A percentile compares a stretch with the other conserved stretches of the same genome.
phyloP scores from a whole-genome alignment of 2,113 vertebrate species.

The Paradisaea rubra region DNA sequence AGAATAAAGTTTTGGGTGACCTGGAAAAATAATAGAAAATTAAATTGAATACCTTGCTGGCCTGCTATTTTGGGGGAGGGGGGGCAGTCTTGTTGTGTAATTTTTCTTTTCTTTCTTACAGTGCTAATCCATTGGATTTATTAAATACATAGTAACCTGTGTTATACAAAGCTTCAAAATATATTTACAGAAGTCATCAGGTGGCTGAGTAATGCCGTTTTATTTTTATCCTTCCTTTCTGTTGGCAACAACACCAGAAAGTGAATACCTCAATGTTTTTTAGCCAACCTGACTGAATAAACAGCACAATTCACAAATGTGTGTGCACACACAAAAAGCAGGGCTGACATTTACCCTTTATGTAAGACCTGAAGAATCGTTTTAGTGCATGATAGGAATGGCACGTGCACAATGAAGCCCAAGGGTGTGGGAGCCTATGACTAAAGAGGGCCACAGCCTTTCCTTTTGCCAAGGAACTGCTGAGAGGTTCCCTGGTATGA shows the following conservation, averaged over 20 bases:
- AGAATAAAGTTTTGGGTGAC: neutral
- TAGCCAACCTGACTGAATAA: conserved; percentile 17
- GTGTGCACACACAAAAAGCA: neutral
- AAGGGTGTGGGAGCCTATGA: conserved; percentile 22
- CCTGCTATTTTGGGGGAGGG: neutral
- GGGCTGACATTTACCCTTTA: conserved; percentile 22
- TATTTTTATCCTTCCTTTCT: conserved; percentile 25
- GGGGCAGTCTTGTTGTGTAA: accelerated
- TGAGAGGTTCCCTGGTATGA: neutral
- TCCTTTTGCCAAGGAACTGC: neutral
- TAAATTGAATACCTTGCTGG: neutral
- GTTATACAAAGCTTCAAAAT: neutral
- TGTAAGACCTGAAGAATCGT: conserved; percentile 44
- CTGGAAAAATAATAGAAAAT: conserved; percentile 19
- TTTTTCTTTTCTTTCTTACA: neutral
- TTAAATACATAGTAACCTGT: conserved; percentile 20
- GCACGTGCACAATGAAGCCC: conserved; percentile 24
- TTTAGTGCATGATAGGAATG: conserved; percentile 12
- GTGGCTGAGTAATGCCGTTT: neutral
- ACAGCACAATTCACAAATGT: neutral
- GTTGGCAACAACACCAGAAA: neutral
- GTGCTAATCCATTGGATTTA: conserved; percentile 25
- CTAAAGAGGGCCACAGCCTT: conserved; percentile 34
- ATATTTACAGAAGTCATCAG: neutral
- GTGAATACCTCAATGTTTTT: neutral